Evolutionary conservation across 2,888 invertebrate genomes (phyloP).

Genomic region (Ochropleura leucogaster): DNA sequence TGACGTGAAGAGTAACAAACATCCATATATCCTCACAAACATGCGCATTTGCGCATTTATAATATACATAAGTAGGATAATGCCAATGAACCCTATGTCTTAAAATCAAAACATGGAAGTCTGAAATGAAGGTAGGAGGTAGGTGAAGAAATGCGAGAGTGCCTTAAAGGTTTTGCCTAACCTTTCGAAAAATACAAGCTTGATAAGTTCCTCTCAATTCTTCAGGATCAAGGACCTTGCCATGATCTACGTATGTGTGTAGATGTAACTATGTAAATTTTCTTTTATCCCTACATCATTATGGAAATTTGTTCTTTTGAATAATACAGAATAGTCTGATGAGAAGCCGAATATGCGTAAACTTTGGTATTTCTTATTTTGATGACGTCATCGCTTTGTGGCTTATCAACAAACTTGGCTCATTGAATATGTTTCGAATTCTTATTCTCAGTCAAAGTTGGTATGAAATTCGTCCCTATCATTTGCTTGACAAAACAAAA

Average conservation of each 20-base stretch:
- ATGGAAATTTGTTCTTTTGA: slow-evolving; percentile 59
- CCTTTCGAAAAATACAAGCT: neutral
- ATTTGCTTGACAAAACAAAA: slow-evolving; percentile 34
- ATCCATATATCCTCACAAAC: too few relatives aligned
- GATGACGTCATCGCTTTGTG: slow-evolving; percentile 53
- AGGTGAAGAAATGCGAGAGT: neutral
- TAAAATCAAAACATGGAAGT: neutral
- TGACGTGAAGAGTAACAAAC: too few relatives aligned
- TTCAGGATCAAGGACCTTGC: slow-evolving; percentile 9
- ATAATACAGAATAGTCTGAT: slow-evolving; percentile 55
- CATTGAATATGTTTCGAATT: slow-evolving; percentile 49
- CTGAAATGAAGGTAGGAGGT: too few relatives aligned
- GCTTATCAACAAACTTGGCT: slow-evolving; percentile 50
- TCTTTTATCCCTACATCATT: slow-evolving; percentile 44
- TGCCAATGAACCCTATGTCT: neutral
- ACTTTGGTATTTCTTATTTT: slow-evolving; percentile 58
- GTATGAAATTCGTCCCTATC: neutral
- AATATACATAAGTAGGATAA: neutral
- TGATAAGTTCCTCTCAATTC: neutral
- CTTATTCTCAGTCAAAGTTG: slow-evolving; percentile 22
- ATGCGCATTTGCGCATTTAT: too few relatives aligned
- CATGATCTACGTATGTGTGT: slow-evolving; percentile 11
- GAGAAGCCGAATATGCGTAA: slow-evolving; percentile 57
- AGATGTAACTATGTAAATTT: slow-evolving; percentile 34
- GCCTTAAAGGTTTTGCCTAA: neutral